Base-by-base conservation (phyloP, 2,797 vertebrate species). In the Crocidura indochinensis region DNA sequence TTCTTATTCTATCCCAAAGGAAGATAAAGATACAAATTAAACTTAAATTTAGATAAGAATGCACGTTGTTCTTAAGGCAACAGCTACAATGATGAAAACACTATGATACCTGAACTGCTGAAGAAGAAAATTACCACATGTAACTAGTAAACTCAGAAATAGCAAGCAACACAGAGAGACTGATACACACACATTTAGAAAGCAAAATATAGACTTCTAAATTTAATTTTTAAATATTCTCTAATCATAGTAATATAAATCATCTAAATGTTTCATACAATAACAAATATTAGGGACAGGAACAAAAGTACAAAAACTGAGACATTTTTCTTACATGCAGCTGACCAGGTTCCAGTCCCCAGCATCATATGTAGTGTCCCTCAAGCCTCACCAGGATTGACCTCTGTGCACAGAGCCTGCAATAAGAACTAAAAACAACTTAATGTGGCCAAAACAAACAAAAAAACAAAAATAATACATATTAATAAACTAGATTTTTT, bases 221-320 rank as follows among this genome's bases (percentile, higher is more conserved):
- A 77, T 29, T 90, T 68, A 90, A 80, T 65, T 71, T 14, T 46
- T 47, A 84, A 75, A 51, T 22, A 53, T 72, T 29, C 71, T 71
- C 8, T 90, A 84, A 71, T 71, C 60, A 60, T 7, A 72, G 12
- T 56, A 90, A 83, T 72, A 29, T n/a, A 95, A 84, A 62, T 47
- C 26, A n/a, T 31, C 27, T 82, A 69, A 80, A 29, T 72, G 38
- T 60, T 93, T 5, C 15, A 56, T 14, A 75, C 15, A 69, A 19
- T 38, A 69, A 69, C 67, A 69, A 64, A 60, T 2, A 60, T 4
- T 7, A 60, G 15, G 56, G 15, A 20, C 56, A 60, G 15, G 56
- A 60, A 20, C 19, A 6, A 60, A 1, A 20, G 53, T 4, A 4
- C 8, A 60, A 6, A 17, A 20, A 2, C 17, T 60, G 22, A 22